A percentile compares a stretch with the other conserved stretches of the same genome.
Evolutionary conservation across 1,140 invertebrate species (phyloP).

Genomic region (Sminthurinus signatus): DNA sequence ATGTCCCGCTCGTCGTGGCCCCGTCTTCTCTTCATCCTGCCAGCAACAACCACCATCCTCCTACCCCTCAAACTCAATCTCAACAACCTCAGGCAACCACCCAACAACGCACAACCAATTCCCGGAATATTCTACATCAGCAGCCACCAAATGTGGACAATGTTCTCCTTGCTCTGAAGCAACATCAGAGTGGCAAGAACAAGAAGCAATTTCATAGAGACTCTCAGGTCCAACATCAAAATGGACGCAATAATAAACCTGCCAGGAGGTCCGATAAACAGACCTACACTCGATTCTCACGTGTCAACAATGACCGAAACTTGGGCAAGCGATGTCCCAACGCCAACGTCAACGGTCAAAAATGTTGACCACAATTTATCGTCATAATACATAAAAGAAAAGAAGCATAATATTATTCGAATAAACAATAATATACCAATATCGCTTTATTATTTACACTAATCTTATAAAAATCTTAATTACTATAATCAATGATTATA

Average conservation of each 20-base stretch:
- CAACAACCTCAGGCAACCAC: not conserved
- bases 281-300: conserved; percentile 9
- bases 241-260: not conserved
- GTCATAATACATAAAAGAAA: too few species aligned
- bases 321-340: too few species aligned
- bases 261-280: conserved; percentile 8
- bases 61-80: not conserved
- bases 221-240: not conserved
- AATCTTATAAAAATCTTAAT: too few species aligned
- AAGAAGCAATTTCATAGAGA: conserved; percentile 6
- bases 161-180: not conserved
- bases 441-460: too few species aligned
- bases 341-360: too few species aligned
- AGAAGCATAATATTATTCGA: too few species aligned
- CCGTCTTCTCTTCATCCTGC: too few species aligned
- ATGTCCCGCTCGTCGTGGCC: too few species aligned
- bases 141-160: not conserved
- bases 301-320: conserved; percentile 10
- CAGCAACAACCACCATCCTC: too few species aligned
- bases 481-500: too few species aligned
- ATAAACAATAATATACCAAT: too few species aligned
- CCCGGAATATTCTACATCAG: not conserved
- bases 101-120: not conserved
- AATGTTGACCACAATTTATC: not conserved
- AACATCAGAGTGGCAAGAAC: not conserved